phyloP scores from a whole-genome alignment of 1,140 invertebrate genomes.

The Semibalanus balanoides region DNA sequence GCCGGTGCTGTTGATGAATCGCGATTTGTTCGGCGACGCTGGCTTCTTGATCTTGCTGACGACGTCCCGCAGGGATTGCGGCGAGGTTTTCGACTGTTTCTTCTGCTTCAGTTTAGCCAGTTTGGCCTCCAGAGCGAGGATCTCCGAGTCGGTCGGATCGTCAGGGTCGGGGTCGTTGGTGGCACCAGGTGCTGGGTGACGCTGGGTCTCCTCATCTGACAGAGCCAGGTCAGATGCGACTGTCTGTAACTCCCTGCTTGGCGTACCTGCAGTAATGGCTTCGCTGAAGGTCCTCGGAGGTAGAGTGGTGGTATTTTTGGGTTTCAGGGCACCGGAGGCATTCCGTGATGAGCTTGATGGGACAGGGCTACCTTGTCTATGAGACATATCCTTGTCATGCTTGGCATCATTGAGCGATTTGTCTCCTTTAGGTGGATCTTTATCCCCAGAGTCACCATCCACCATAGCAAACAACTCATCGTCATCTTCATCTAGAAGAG shows the following conservation, averaged over 20 bases:
- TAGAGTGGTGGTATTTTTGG: too few relatives aligned
- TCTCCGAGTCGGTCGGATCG: neutral
- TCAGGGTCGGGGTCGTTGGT: neutral
- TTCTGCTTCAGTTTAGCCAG: neutral
- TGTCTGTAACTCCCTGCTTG: neutral
- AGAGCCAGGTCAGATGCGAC: neutral
- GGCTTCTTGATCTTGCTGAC: slow-evolving; percentile 1
- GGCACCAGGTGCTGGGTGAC: neutral
- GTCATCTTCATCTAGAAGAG: neutral
- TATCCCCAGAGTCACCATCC: neutral
- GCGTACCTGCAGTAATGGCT: neutral
- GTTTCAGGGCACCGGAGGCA: too few relatives aligned
- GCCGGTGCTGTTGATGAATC: neutral
- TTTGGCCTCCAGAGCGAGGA: neutral
- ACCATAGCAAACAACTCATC: neutral
- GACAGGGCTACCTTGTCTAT: neutral
- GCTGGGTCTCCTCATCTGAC: neutral
- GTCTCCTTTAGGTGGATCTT: neutral
- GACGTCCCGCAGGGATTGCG: neutral
- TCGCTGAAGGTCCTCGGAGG: neutral
- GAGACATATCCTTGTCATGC: neutral
- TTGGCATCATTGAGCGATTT: neutral
- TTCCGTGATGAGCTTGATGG: neutral
- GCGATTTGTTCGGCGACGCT: neutral
- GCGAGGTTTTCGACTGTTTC: neutral